These are phyloP conservation scores for Odobenus rosmarus DNA, from an alignment of 2,113 vertebrate genomes.

Conservation along the genomic window DNA sequence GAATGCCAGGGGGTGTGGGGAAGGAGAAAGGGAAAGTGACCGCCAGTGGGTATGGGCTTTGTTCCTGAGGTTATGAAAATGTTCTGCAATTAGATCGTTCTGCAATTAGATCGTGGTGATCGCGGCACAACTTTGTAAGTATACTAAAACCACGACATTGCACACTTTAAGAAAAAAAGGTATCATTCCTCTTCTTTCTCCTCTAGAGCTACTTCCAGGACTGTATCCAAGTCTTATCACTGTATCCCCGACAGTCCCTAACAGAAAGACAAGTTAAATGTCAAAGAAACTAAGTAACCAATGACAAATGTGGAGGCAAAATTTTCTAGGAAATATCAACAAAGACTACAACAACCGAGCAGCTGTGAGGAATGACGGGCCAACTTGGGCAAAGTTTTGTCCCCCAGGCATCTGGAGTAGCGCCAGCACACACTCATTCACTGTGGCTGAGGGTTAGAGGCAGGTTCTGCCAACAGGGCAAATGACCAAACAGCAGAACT, in stretches of 20 bases:
- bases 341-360: background rate
- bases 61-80: background rate
- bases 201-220: background rate
- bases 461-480: slow-evolving; percentile 46
- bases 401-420: background rate
- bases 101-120: background rate
- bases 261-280: background rate
- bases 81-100: background rate
- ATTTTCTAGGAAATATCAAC: slow-evolving; percentile 74
- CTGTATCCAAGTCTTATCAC: background rate
- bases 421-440: background rate
- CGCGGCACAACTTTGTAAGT: background rate
- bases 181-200: background rate
- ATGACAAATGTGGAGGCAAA: slow-evolving; percentile 34
- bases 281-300: slow-evolving; percentile 49
- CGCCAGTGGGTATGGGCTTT: background rate
- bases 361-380: background rate
- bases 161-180: background rate
- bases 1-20: background rate
- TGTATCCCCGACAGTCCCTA: background rate
- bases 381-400: background rate
- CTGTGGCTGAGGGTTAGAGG: slow-evolving; percentile 43
- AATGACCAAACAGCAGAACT: background rate
- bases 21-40: background rate
- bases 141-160: background rate